Evolutionary conservation across 2,888 invertebrate species (phyloP), one percentile per base, ranked within the genome.

Genomic region (Lucinisca nassula): DNA sequence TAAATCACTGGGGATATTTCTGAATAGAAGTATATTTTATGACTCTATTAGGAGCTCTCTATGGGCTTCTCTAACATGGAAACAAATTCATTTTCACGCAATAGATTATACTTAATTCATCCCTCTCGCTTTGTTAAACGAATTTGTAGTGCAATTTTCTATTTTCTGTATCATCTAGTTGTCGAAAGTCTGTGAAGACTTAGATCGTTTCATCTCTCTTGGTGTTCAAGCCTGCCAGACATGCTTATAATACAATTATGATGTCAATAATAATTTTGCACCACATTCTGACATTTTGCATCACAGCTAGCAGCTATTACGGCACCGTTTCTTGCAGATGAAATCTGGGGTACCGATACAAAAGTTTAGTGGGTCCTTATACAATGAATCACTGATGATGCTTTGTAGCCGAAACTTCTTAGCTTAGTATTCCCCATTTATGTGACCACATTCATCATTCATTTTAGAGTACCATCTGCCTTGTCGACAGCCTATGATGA

Each of bases 61-160:
- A 17, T 8, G 32, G 67, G 67, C 35, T 67, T 67, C 67, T 21
- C 67, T 32, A n/a, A 67, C 67, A 67, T 67, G 35, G 35, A 67
- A 67, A 67, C 67, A 67, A 67, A 67, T 67, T 67, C 67, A 67
- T 67, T 67, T 67, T 67, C 67, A 67, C 67, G 67, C 67, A 67
- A 67, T 67, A 67, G 32, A 67, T 67, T 67, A 32, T 32, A 35
- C 30, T 67, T 67, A 67, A 67, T 67, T 35, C 67, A 67, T 67
- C 67, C 67, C 32, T 67, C 67, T 67, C 67, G 67, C 67, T 67
- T 67, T 67, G 67, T 35, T 67, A 67, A 67, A 67, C 67, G 30
- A 67, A 67, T 67, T 67, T 67, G 67, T 17, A 67, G 67, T 67
- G 67, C 67, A 67, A 67, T 67, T 67, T 67, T 32, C 35, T 30